Conservation (phyloP, 2,888 invertebrate species). For the Pterobdella sp. region DNA sequence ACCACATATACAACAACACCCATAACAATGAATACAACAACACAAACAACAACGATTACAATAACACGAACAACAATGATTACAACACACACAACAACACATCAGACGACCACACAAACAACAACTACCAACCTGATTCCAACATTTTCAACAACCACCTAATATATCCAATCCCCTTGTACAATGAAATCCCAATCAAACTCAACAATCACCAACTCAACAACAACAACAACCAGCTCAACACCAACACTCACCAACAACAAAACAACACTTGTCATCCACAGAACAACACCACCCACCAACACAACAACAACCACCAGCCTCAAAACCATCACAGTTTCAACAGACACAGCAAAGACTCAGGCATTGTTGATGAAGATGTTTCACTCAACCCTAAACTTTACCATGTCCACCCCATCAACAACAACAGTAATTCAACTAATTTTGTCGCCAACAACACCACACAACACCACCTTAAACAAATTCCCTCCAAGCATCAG, state of each 20-base stretch:
- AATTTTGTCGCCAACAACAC: no score
- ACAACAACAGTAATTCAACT: not conserved
- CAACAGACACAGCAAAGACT: constrained; percentile 76
- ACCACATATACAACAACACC: not conserved
- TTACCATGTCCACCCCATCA: constrained; percentile 49
- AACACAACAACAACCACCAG: constrained; percentile 37
- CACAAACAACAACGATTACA: not conserved
- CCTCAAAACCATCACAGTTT: constrained; percentile 35
- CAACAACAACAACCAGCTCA: not conserved
- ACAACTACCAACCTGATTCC: not conserved
- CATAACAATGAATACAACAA: not conserved
- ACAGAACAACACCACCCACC: not conserved
- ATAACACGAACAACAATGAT: not conserved
- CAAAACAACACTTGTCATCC: not conserved
- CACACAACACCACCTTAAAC: no score
- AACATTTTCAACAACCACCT: not conserved
- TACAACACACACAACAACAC: not conserved
- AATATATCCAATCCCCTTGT: no score
- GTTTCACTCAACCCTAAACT: not conserved
- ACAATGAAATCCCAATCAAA: no score
- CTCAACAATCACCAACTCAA: no score
- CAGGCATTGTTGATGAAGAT: constrained; percentile 67
- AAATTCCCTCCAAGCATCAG: no score
- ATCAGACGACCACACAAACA: not conserved
- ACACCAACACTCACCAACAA: not conserved